Percentiles rank a stretch among this genome's conserved stretches.
These are phyloP conservation scores for Leptinotarsa peninsularis DNA, from an alignment of 2,888 invertebrate species.

Conservation along the genomic window DNA sequence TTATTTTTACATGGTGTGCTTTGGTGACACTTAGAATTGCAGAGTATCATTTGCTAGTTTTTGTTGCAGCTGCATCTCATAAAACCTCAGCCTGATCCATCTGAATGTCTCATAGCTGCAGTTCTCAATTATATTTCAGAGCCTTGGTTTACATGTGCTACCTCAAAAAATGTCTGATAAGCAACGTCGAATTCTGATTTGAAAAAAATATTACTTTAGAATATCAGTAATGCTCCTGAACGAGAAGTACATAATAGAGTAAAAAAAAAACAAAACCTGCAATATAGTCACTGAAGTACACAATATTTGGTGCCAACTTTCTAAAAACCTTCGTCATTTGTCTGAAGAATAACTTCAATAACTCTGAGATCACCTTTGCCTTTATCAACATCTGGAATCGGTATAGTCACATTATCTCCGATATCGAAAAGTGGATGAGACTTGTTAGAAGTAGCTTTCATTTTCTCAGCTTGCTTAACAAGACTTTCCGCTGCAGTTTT, in stretches of 20 bases:
- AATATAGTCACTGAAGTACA: slow-evolving; percentile 14
- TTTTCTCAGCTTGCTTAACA: too few relatives aligned
- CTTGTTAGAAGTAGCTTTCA: too few relatives aligned
- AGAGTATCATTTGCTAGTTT: not conserved
- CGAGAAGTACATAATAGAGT: too few relatives aligned
- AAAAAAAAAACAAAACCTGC: too few relatives aligned
- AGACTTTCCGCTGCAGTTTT: too few relatives aligned
- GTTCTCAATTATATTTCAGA: not conserved
- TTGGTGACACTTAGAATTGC: too few relatives aligned
- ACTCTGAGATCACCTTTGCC: slow-evolving; percentile 44
- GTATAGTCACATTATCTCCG: not conserved
- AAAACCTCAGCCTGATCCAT: not conserved
- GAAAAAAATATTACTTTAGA: too few relatives aligned
- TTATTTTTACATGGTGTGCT: too few relatives aligned
- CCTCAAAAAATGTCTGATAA: not conserved
- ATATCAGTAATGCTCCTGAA: too few relatives aligned
- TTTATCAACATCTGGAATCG: slow-evolving; percentile 31
- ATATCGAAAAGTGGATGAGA: too few relatives aligned
- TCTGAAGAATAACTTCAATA: slow-evolving; percentile 48
- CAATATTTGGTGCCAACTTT: slow-evolving; percentile 47
- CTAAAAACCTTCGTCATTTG: slow-evolving; percentile 43
- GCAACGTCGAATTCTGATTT: too few relatives aligned
- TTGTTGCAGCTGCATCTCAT: not conserved
- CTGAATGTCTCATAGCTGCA: not conserved
- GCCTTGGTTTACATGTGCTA: not conserved